phyloP scores from a whole-genome alignment of 2,797 vertebrate species.

The Triplophysa yarkandensis region DNA sequence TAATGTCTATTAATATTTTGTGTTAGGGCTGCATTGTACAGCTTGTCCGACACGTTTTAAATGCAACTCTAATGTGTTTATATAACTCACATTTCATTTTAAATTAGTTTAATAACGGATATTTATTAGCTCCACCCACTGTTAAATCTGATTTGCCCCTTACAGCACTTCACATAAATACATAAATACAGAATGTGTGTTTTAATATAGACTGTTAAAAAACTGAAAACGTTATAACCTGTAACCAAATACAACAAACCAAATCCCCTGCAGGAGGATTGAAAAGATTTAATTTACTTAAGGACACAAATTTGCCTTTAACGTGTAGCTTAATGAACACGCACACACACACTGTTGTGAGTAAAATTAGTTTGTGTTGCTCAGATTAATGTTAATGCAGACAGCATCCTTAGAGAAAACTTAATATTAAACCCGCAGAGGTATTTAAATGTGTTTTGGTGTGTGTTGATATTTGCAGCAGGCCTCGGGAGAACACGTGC shows the following conservation, averaged over 20 bases:
- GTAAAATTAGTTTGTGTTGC: constrained; percentile 6
- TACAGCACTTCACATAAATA: neutral
- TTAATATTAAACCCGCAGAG: neutral
- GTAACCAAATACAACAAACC: neutral
- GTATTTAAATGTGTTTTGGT: constrained; percentile 20
- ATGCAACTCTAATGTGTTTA: too few relatives aligned
- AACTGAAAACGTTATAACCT: neutral
- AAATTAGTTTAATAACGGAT: too few relatives aligned
- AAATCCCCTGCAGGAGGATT: neutral
- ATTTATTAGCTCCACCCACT: neutral
- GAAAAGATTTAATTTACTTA: neutral
- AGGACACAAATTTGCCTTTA: neutral
- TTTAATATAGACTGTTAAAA: neutral
- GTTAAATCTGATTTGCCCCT: neutral
- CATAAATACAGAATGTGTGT: neutral
- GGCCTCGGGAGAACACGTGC: neutral
- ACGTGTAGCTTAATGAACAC: neutral
- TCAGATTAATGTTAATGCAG: constrained; percentile 16
- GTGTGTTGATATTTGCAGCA: constrained; percentile 20
- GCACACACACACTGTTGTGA: neutral
- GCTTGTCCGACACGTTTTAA: too few relatives aligned
- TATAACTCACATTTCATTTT: too few relatives aligned
- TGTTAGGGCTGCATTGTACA: too few relatives aligned
- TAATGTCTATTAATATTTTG: neutral
- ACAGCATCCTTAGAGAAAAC: constrained; percentile 1